Evolutionary conservation across 2,888 invertebrate genomes (phyloP), one percentile per base, ranked within the genome.

Genomic region (Polymixis lichenea): DNA sequence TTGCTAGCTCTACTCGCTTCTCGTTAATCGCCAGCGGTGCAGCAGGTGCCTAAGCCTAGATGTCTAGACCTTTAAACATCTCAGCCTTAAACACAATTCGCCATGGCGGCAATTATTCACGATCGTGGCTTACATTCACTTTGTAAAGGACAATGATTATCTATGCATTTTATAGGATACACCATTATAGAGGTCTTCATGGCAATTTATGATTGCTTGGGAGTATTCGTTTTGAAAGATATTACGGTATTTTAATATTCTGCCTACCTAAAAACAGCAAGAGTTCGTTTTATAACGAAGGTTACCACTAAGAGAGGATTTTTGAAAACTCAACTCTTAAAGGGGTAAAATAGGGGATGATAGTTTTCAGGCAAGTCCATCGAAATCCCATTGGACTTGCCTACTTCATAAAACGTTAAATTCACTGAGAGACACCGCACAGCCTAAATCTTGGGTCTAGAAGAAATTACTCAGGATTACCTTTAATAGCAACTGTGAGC

Each of bases 91-190:
- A 32, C 78, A 67, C 78, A 74, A 73, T 82, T 78, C 9, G 82
- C 70, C 6, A 73, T 25, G 73, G 61, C 17, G 49, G 25, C 15
- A 73, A 82, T 78, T 78, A 81, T 82, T 82, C 70, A 78, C 4
- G 43, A 75, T 82, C 86, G 84, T 84, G 84, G 60, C 11, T 76
- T 74, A 71, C 86, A n/a, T 86, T 86, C 86, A 84, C 86, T 86
- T 82, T 9, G 49, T 64, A 78, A 83, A 85, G 82, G 84, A 80
- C 82, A 72, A 77, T 77, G 13, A 56, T 66, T 67, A n/a, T 55
- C 49, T 79, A 79, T 43, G 8, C 25, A 76, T 2, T 49, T 70
- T 53, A 28, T 28, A 55, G 9, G 25, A 46, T 25, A 70, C 11
- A 19, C 22, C 17, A 22, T 49, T 49, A 56, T 15, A 15, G 9